Evolutionary conservation across 2,113 vertebrate species (phyloP).

Genomic region (Carassius gibelio): DNA sequence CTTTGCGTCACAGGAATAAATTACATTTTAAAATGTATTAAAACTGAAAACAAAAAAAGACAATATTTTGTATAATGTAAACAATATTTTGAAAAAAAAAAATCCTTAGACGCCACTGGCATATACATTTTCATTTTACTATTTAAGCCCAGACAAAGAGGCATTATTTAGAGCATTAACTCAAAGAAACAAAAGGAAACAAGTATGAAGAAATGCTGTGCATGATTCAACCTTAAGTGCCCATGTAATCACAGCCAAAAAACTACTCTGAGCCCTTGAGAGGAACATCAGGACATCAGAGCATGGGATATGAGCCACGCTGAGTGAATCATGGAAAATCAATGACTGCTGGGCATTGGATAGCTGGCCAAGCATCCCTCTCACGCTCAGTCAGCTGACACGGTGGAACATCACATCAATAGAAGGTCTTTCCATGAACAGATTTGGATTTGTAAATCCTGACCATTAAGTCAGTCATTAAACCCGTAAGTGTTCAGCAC

Average conservation of each 20-base stretch:
- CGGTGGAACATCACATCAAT: neutral
- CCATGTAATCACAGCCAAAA: neutral
- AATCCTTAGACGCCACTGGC: neutral
- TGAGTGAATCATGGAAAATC: conserved; percentile 37
- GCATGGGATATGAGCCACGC: neutral
- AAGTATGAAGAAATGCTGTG: neutral
- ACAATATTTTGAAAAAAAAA: neutral
- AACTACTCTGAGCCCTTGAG: neutral
- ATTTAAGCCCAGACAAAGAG: neutral
- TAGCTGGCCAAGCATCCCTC: neutral
- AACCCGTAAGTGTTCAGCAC: neutral
- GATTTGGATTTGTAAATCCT: neutral
- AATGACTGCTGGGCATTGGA: neutral
- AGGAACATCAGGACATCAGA: neutral
- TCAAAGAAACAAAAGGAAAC: neutral
- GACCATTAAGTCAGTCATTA: neutral
- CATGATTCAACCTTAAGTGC: conserved; percentile 9
- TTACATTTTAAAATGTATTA: neutral
- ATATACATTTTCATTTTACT: neutral
- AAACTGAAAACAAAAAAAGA: neutral
- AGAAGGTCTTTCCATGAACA: neutral
- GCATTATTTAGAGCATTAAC: neutral
- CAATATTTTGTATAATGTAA: no score
- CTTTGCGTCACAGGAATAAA: neutral
- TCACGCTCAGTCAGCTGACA: neutral